A percentile compares a stretch with the other conserved stretches of the same genome.
Evolutionary conservation across 2,797 vertebrate species (phyloP).

Genomic region (Selene dorsalis): DNA sequence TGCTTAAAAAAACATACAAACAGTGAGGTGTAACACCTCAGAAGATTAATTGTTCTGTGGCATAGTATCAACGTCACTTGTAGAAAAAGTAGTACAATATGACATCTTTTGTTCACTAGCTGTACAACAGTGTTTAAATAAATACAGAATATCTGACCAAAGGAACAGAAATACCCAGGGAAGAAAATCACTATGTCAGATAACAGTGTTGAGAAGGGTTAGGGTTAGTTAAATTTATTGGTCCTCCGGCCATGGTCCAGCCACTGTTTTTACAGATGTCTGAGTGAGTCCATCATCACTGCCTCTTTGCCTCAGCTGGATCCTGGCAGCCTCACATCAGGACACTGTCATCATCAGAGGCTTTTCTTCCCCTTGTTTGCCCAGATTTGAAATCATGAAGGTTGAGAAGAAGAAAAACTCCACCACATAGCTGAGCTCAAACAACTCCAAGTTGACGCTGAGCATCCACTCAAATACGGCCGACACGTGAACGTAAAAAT

Average conservation of each 20-base stretch:
- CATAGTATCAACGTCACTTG: constrained; percentile 1
- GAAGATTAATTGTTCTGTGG: constrained; percentile 21
- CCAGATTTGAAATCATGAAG: constrained; percentile 82
- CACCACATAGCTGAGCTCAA: constrained; percentile 82
- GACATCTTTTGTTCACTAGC: constrained; percentile 47
- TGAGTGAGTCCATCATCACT: constrained; percentile 24
- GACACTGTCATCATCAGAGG: constrained; percentile 75
- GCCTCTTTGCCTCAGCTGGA: constrained; percentile 19
- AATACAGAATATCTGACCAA: constrained; percentile 37
- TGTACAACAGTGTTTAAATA: constrained; percentile 36
- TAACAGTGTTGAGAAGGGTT: not conserved
- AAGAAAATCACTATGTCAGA: not conserved
- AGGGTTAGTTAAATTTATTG: too few relatives aligned
- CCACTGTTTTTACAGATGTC: constrained; percentile 41
- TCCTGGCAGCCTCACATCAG: constrained; percentile 60
- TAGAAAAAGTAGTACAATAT: not conserved
- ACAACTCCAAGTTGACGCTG: constrained; percentile 83
- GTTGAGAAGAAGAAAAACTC: constrained; percentile 86
- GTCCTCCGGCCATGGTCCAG: constrained; percentile 43
- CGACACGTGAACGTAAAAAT: constrained; percentile 74
- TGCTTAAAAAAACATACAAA: not conserved
- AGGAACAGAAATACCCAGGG: not conserved
- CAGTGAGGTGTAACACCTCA: not conserved
- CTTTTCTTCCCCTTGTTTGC: constrained; percentile 78
- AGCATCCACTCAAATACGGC: constrained; percentile 86